Evolutionary conservation across 2,888 invertebrate species (phyloP).

Genomic region (Troilus luridus): DNA sequence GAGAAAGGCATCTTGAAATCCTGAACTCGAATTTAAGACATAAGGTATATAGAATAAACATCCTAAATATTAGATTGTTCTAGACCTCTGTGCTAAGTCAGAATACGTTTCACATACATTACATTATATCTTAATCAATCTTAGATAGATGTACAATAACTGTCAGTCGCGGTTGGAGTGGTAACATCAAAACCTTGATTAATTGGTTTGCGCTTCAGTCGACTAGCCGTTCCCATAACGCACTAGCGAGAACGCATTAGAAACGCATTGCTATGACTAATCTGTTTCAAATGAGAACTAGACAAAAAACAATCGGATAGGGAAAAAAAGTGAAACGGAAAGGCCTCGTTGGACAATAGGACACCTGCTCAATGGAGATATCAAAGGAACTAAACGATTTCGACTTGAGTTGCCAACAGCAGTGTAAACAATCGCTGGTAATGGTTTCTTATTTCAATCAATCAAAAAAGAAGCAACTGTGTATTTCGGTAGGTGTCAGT

Average conservation of each 20-base stretch:
- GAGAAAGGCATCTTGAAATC: no score
- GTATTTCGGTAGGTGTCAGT: background rate
- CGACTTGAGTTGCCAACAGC: background rate
- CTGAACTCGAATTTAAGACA: no score
- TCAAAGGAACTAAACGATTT: constrained; percentile 20
- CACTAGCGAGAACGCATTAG: constrained; percentile 39
- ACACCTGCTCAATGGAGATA: constrained; percentile 40
- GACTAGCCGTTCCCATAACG: constrained; percentile 42
- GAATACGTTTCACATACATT: background rate
- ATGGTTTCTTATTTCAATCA: background rate
- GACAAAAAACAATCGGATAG: constrained; percentile 19
- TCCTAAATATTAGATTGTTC: background rate
- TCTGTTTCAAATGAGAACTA: constrained; percentile 37
- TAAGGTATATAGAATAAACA: no score
- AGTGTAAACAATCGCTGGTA: constrained; percentile 4
- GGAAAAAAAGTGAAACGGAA: constrained; percentile 18
- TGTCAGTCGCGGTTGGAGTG: background rate
- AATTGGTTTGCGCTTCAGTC: background rate
- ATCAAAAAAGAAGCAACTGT: background rate
- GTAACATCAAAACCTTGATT: constrained; percentile 10
- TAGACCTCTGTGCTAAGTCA: background rate
- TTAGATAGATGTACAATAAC: constrained; percentile 6
- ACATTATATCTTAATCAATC: constrained; percentile 21
- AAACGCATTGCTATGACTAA: constrained; percentile 54
- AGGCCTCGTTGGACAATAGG: constrained; percentile 21